These are phyloP conservation scores for Acrocyrtus sp. DNA, from an alignment of 2,888 invertebrate genomes.

Conservation along the genomic window DNA sequence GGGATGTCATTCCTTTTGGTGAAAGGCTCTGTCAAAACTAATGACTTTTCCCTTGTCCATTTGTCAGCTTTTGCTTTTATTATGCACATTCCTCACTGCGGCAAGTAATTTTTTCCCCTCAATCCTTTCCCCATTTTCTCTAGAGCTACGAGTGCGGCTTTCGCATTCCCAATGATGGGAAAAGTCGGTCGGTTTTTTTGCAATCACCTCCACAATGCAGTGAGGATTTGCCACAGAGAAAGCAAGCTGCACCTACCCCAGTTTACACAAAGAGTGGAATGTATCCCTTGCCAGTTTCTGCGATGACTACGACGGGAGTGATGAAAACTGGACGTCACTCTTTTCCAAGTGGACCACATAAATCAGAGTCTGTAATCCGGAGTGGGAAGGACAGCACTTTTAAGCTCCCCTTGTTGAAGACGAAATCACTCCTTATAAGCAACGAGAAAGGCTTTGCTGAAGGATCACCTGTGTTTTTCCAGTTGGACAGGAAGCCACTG, in stretches of 20 bases:
- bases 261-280: constrained; percentile 19
- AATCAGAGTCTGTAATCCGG: not conserved
- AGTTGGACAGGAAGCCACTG: not conserved
- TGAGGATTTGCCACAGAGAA: constrained; percentile 11
- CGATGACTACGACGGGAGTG: not conserved
- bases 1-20: too few species aligned
- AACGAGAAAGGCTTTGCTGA: not conserved
- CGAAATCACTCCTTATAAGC: too few species aligned
- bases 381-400: constrained; percentile 2
- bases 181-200: constrained; percentile 28
- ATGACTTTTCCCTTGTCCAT: not conserved
- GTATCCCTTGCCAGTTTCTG: constrained; percentile 18
- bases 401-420: too few species aligned
- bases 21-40: too few species aligned
- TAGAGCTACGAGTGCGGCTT: constrained; percentile 29
- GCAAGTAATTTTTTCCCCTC: not conserved
- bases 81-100: not conserved
- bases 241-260: constrained; percentile 13
- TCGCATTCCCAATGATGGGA: not conserved
- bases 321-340: not conserved
- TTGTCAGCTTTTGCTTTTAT: not conserved
- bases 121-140: not conserved
- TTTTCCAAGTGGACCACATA: not conserved
- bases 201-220: constrained; percentile 21
- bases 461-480: not conserved